phyloP scores from a whole-genome alignment of 2,888 invertebrate species.

The Agriopis marginaria region DNA sequence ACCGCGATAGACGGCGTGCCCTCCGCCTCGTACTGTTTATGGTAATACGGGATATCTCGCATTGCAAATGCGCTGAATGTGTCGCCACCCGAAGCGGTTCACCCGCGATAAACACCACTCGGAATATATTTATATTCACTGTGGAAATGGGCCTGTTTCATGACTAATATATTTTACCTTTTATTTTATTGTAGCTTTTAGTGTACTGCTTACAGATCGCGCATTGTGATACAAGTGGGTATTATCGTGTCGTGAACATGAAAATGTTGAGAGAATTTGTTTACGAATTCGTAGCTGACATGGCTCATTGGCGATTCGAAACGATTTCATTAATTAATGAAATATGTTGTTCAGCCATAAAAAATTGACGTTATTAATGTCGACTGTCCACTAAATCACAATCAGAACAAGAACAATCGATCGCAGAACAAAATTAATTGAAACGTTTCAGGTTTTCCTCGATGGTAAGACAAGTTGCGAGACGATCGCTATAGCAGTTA shows the following conservation, averaged over 20 bases:
- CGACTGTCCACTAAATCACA: slow-evolving; percentile 48
- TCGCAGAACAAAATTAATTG: slow-evolving; percentile 74
- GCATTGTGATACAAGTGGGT: slow-evolving; percentile 41
- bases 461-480: slow-evolving; percentile 65
- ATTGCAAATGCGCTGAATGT: slow-evolving; percentile 85
- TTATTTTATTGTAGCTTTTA: slow-evolving; percentile 55
- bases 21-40: slow-evolving; percentile 84
- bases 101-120: slow-evolving; percentile 72
- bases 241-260: slow-evolving; percentile 30
- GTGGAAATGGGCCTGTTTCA: slow-evolving; percentile 64
- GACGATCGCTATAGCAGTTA: slow-evolving; percentile 42
- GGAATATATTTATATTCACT: slow-evolving; percentile 66
- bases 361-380: slow-evolving; percentile 38
- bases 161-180: slow-evolving; percentile 63
- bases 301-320: slow-evolving; percentile 25
- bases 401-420: slow-evolving; percentile 74
- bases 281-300: slow-evolving; percentile 24
- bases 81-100: slow-evolving; percentile 76
- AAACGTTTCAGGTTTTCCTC: slow-evolving; percentile 70
- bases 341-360: slow-evolving; percentile 41
- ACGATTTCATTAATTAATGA: slow-evolving; percentile 42
- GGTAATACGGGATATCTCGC: slow-evolving; percentile 85
- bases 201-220: slow-evolving; percentile 35
- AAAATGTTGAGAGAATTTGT: slow-evolving; percentile 39
- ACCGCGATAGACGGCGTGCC: slow-evolving; percentile 84